Conservation (phyloP, 2,797 vertebrate genomes). For the Sebastes minor region DNA sequence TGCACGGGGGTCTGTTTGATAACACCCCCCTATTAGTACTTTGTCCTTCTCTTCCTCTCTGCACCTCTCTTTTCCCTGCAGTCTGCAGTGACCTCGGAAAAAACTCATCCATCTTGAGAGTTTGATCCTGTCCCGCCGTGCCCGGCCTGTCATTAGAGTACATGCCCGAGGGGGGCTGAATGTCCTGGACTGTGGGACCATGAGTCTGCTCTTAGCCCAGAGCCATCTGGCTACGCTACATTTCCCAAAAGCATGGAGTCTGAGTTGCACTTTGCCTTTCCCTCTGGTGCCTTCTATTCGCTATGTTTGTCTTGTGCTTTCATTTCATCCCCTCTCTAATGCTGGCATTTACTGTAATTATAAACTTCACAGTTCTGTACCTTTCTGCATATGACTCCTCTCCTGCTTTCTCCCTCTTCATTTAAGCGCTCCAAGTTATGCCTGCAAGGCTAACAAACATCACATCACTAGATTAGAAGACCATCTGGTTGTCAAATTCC, state of each 20-base stretch:
- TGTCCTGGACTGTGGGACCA: constrained; percentile 39
- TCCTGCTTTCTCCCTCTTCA: background rate
- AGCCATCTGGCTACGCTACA: constrained; percentile 39
- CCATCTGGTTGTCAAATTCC: background rate
- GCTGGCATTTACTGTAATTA: background rate
- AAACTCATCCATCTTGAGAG: constrained; percentile 45
- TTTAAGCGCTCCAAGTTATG: background rate
- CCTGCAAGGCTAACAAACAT: background rate
- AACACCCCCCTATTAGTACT: background rate
- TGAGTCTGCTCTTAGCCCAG: constrained; percentile 9
- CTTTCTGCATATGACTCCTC: background rate
- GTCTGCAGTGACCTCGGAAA: constrained; percentile 19
- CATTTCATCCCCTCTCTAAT: background rate
- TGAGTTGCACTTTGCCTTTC: constrained; percentile 15
- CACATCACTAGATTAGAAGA: background rate
- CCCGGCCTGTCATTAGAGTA: constrained; percentile 5
- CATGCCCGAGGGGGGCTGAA: constrained; percentile 19
- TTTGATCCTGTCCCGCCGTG: constrained; percentile 47
- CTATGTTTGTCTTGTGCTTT: background rate
- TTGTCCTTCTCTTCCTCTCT: background rate
- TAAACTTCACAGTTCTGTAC: background rate
- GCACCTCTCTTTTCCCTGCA: background rate
- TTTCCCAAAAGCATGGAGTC: constrained; percentile 34
- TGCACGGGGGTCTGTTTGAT: background rate
- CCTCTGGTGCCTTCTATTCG: background rate